Evolutionary conservation across 2,888 invertebrate genomes (phyloP).

Genomic region (Cryptosula pallasiana): DNA sequence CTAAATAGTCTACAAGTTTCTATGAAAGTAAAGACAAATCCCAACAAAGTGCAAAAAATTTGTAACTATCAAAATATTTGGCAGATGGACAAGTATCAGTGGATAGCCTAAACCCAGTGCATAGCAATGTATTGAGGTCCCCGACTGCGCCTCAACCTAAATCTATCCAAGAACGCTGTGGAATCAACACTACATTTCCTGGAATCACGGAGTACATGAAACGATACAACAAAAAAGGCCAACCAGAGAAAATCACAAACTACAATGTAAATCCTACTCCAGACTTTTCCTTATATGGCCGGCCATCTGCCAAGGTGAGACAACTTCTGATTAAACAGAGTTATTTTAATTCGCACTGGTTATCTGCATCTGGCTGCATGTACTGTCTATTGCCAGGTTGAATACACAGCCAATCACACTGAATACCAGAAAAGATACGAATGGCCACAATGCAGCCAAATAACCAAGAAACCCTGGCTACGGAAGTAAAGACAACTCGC

Average conservation of each 20-base stretch:
- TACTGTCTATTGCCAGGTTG: neutral
- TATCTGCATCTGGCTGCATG: too few species aligned
- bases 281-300: constrained; percentile 41
- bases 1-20: too few species aligned
- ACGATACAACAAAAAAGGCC: constrained; percentile 36
- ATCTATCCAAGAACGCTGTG: constrained; percentile 49
- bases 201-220: constrained; percentile 48
- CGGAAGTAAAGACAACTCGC: constrained; percentile 31
- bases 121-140: neutral
- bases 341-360: too few species aligned
- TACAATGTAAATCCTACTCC: constrained; percentile 51
- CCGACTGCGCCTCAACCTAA: constrained; percentile 28
- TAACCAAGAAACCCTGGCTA: constrained; percentile 46
- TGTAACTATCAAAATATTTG: too few species aligned
- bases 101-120: constrained; percentile 5
- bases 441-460: constrained; percentile 47
- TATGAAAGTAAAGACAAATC: too few species aligned
- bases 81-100: neutral
- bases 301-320: constrained; percentile 39
- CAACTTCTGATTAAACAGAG: too few species aligned
- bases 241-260: constrained; percentile 34
- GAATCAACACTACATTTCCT: constrained; percentile 50
- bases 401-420: constrained; percentile 30
- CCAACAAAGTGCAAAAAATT: too few species aligned
- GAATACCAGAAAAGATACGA: constrained; percentile 49